Evolutionary conservation across 2,888 invertebrate species (phyloP).

Genomic region (Carcina quercana): DNA sequence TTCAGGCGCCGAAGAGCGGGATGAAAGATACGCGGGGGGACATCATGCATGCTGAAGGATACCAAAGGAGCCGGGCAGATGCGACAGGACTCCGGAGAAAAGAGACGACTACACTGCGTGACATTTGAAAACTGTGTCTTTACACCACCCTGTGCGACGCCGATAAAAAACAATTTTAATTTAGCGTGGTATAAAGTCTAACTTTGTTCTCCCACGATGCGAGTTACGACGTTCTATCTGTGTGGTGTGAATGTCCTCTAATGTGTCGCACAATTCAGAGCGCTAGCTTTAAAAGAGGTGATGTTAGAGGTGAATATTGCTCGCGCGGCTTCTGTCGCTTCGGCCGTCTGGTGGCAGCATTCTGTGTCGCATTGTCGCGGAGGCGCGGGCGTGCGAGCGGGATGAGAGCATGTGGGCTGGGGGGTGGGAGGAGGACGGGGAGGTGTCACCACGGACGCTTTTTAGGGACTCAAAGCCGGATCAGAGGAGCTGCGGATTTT

Average conservation of each 20-base stretch:
- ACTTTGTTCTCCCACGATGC: conserved; percentile 13
- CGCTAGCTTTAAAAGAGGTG: conserved; percentile 48
- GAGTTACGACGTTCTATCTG: conserved; percentile 32
- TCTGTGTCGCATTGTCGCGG: conserved; percentile 65
- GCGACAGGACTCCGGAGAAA: conserved; percentile 72
- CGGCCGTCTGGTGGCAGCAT: conserved; percentile 37
- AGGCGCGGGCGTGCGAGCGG: conserved; percentile 48
- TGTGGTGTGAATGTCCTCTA: conserved; percentile 56
- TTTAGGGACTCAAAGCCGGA: conserved; percentile 61
- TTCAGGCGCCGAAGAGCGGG: conserved; percentile 59
- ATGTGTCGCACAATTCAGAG: conserved; percentile 66
- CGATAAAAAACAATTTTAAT: conserved; percentile 22
- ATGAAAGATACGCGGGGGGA: conserved; percentile 68
- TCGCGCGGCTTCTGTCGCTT: conserved; percentile 41
- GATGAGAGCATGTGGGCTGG: conserved; percentile 36
- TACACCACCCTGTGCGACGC: conserved; percentile 44
- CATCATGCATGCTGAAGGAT: conserved; percentile 66
- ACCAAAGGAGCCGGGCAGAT: conserved; percentile 68
- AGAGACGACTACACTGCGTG: conserved; percentile 72
- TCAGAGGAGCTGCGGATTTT: conserved; percentile 49
- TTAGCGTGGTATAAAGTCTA: conserved; percentile 15
- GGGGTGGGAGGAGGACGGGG: conserved; percentile 56
- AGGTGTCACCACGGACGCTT: conserved; percentile 68
- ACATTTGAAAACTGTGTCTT: conserved; percentile 74
- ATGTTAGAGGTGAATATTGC: conserved; percentile 47